Evolutionary conservation across 2,797 vertebrate species (phyloP).

Genomic region (Premnoplex brunnescens): DNA sequence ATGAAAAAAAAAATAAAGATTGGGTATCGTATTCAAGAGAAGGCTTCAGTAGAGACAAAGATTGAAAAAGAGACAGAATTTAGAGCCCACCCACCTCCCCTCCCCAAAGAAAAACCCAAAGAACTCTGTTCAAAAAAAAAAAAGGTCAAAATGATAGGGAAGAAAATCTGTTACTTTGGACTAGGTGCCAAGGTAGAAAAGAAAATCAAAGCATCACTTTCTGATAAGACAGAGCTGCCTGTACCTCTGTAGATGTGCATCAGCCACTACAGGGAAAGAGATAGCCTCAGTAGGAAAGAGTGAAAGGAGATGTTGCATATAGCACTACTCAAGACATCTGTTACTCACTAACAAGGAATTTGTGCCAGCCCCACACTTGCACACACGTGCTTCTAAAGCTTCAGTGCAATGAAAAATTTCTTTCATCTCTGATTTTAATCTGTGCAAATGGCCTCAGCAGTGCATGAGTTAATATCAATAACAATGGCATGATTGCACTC

Average conservation of each 20-base stretch:
- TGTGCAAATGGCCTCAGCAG: conserved; percentile 22
- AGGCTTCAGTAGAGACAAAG: background rate
- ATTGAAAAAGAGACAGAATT: background rate
- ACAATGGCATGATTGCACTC: background rate
- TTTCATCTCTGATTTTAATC: conserved; percentile 47
- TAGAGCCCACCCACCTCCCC: fast-evolving
- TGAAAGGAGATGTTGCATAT: background rate
- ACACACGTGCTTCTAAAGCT: background rate
- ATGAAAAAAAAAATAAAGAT: background rate
- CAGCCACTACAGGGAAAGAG: background rate
- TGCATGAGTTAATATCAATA: conserved; percentile 46
- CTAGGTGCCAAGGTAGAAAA: background rate
- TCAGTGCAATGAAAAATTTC: background rate
- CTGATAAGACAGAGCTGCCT: background rate
- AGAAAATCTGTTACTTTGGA: background rate
- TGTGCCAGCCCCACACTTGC: background rate
- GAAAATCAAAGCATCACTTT: background rate
- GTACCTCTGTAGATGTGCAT: background rate
- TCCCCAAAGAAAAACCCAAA: background rate
- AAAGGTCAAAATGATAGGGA: background rate
- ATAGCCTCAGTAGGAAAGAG: background rate
- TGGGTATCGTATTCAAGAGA: background rate
- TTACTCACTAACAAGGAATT: background rate
- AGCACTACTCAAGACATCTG: background rate
- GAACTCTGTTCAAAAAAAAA: background rate